These are phyloP conservation scores for Apis cerana DNA, from an alignment of 1,140 invertebrate species.

Conservation along the genomic window DNA sequence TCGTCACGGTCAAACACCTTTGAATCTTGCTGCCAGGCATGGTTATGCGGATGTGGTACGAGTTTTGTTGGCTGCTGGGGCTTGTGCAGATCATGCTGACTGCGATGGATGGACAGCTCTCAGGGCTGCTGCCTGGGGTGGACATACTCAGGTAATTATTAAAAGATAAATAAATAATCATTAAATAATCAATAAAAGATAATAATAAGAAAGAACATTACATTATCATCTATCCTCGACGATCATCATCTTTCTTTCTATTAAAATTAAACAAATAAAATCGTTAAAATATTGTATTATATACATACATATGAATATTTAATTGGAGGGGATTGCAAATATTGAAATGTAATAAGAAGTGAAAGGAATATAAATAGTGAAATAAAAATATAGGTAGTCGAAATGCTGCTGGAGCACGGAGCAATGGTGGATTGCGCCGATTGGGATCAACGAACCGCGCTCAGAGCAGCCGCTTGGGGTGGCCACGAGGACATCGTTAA, in stretches of 20 bases:
- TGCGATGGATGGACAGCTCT: slow-evolving; percentile 95
- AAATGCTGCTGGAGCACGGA: slow-evolving; percentile 89
- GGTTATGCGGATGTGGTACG: slow-evolving; percentile 89
- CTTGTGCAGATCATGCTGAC: slow-evolving; percentile 91
- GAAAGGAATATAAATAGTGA: slow-evolving; percentile 3
- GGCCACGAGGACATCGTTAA: slow-evolving; percentile 90
- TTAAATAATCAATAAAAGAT: neutral
- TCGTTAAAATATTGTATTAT: too few relatives aligned
- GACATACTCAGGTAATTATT: slow-evolving; percentile 89
- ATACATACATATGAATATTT: neutral
- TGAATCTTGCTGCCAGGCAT: slow-evolving; percentile 91
- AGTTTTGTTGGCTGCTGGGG: slow-evolving; percentile 87
- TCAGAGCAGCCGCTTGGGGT: slow-evolving; percentile 93
- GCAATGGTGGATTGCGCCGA: slow-evolving; percentile 91
- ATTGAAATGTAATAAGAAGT: neutral
- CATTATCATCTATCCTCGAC: neutral
- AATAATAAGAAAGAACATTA: too few relatives aligned
- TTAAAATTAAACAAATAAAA: too few relatives aligned
- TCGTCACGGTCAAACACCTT: slow-evolving; percentile 89
- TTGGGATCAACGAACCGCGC: slow-evolving; percentile 87
- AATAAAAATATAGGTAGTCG: slow-evolving; percentile 86
- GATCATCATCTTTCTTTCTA: neutral
- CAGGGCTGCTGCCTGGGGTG: slow-evolving; percentile 94
- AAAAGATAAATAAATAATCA: neutral
- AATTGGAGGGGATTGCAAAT: neutral